Evolutionary conservation across 2,888 invertebrate genomes (phyloP).

Genomic region (Sepioteuthis lessoniana): DNA sequence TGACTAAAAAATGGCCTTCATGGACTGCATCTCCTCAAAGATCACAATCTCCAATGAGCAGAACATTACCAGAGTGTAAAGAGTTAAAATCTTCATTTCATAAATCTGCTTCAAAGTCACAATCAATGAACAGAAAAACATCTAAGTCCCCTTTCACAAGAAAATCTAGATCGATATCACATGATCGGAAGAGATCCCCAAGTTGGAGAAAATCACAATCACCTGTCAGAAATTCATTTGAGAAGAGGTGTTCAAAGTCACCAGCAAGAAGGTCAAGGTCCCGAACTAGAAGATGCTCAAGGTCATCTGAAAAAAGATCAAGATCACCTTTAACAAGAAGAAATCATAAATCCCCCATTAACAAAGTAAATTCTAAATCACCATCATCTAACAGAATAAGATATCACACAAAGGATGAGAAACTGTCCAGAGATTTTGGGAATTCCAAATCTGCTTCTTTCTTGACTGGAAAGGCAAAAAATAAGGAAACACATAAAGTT

Average conservation of each 20-base stretch:
- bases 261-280: too few relatives aligned
- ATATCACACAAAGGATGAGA: too few relatives aligned
- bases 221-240: not conserved
- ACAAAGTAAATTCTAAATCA: not conserved
- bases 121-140: not conserved
- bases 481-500: too few relatives aligned
- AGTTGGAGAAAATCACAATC: not conserved
- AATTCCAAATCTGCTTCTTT: too few relatives aligned
- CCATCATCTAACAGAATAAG: not conserved
- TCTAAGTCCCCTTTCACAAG: not conserved
- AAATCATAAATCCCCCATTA: not conserved
- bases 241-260: too few relatives aligned
- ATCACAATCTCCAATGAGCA: not conserved
- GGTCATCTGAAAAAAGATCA: too few relatives aligned
- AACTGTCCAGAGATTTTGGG: too few relatives aligned
- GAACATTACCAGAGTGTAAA: not conserved
- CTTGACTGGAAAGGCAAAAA: too few relatives aligned
- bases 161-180: not conserved
- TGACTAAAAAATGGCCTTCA: not conserved
- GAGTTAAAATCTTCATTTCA: too few relatives aligned
- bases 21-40: not conserved
- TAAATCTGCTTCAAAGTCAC: too few relatives aligned
- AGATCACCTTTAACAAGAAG: not conserved
- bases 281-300: too few relatives aligned
- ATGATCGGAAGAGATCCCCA: not conserved